phyloP scores from a whole-genome alignment of 2,113 vertebrate species.

The Eulemur rufifrons region DNA sequence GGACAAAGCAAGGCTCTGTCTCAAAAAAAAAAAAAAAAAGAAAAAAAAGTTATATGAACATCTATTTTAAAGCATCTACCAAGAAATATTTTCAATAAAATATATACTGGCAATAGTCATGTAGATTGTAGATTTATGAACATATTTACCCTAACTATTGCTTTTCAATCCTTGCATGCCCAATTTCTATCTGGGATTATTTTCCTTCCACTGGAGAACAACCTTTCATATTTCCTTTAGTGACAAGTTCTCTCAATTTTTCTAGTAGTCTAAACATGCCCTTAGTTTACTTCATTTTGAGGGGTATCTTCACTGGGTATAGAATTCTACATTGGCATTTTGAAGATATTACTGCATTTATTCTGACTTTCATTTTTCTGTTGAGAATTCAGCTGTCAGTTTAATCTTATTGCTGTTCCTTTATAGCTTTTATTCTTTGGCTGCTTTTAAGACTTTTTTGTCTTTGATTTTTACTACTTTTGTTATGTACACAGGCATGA shows the following conservation, averaged over 20 bases:
- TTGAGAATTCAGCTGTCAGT: not conserved
- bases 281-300: not conserved
- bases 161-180: not conserved
- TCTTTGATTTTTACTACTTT: not conserved
- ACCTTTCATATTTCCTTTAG: not conserved
- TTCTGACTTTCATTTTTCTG: not conserved
- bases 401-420: not conserved
- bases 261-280: not conserved
- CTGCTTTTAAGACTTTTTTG: constrained; percentile 10
- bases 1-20: too few species aligned
- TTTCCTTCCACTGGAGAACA: not conserved
- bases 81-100: not conserved
- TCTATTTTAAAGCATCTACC: not conserved
- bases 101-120: not conserved
- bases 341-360: not conserved
- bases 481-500: not conserved
- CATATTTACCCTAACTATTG: not conserved
- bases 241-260: not conserved
- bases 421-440: not conserved
- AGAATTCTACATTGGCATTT: not conserved
- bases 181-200: not conserved
- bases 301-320: not conserved
- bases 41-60: not conserved
- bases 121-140: not conserved
- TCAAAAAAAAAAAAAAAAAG: too few species aligned